Conservation (phyloP, 2,113 vertebrate genomes). For the Aix galericulata region DNA sequence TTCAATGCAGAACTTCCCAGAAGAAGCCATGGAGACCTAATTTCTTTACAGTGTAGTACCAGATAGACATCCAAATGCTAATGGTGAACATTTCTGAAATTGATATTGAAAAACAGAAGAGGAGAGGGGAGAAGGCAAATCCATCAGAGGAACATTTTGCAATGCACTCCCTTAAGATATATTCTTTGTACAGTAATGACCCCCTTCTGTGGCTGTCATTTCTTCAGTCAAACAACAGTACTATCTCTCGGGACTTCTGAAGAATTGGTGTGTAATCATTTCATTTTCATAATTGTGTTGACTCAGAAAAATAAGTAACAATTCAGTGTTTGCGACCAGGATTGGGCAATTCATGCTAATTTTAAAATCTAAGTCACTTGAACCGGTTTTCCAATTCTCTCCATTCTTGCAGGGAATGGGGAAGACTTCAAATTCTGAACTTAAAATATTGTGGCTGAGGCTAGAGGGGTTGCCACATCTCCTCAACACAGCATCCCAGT, state of each 20-base stretch:
- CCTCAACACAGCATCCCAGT: accelerated
- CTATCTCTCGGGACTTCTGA: not conserved
- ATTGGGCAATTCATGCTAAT: not conserved
- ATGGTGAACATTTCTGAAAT: not conserved
- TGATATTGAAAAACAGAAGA: not conserved
- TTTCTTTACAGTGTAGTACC: not conserved
- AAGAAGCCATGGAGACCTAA: not conserved
- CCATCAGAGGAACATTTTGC: not conserved
- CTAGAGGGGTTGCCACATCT: not conserved
- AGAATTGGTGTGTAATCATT: not conserved
- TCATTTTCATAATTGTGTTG: not conserved
- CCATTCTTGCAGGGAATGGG: not conserved
- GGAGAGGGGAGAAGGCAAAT: not conserved
- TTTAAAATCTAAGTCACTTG: not conserved
- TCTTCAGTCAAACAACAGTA: not conserved
- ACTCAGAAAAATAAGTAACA: not conserved
- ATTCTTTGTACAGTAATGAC: not conserved
- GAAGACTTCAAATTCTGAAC: not conserved
- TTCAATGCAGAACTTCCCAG: not conserved
- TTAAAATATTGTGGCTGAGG: not conserved
- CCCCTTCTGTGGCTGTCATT: not conserved
- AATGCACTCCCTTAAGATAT: not conserved
- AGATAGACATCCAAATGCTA: not conserved
- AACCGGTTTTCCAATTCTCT: not conserved
- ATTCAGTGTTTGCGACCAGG: not conserved